phyloP scores from a whole-genome alignment of 2,797 vertebrate genomes.

The Odontamblyopus lacepedii region DNA sequence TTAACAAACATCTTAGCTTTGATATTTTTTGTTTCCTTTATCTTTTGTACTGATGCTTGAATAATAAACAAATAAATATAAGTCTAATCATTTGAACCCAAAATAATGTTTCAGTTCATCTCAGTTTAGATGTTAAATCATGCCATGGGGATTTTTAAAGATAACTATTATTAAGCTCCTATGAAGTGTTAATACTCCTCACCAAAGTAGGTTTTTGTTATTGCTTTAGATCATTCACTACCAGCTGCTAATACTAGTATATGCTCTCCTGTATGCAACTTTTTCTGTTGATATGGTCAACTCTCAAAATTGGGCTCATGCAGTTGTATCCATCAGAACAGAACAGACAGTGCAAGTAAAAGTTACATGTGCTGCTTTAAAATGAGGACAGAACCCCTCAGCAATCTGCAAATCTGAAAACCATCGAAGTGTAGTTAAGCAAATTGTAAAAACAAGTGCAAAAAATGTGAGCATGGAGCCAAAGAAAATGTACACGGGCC shows the following conservation, averaged over 20 bases:
- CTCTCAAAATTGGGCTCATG: neutral
- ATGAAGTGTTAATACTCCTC: neutral
- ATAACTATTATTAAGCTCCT: neutral
- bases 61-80: constrained; percentile 1
- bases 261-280: neutral
- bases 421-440: constrained; percentile 72
- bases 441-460: constrained; percentile 82
- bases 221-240: neutral
- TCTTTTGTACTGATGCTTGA: neutral
- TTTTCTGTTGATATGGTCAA: neutral
- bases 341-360: constrained; percentile 2
- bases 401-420: constrained; percentile 73
- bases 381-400: constrained; percentile 60
- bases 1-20: too few species aligned
- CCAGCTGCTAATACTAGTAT: neutral
- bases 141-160: too few species aligned
- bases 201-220: neutral
- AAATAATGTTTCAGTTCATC: neutral
- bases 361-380: constrained; percentile 50
- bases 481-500: constrained; percentile 80
- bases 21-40: too few species aligned
- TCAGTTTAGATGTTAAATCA: neutral
- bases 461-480: constrained; percentile 76
- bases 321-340: neutral
- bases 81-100: neutral